Evolutionary conservation across 2,797 vertebrate species (phyloP), one percentile per base, ranked within the genome.

Genomic region (Mallotus villosus): DNA sequence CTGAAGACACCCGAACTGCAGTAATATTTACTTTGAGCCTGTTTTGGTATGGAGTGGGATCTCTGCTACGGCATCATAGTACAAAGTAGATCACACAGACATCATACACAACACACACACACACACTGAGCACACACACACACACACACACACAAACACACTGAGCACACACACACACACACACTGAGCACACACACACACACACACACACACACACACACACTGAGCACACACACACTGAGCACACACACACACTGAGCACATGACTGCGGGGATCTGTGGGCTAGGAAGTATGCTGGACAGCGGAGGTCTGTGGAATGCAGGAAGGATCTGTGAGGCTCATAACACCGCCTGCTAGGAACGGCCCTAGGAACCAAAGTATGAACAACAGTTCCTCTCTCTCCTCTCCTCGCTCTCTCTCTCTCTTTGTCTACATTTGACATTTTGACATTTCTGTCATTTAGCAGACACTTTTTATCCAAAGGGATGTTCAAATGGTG

Each of bases 221-320:
- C 24, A 69, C n/a, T n/a, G n/a, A n/a, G n/a, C n/a, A 34, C 73
- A 61, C 29, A 75, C 66, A 77, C 51, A 69, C 71, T n/a, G n/a
- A 68, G 17, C 59, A 41, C 25, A 70, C 66, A 66, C 51, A 59
- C 63, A 66, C 71, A 65, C 7, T 14, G 46, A 78, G 66, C 87
- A 87, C 82, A 88, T 89, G 85, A 90, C 84, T 74, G 37, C 24
- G 78, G 74, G 29, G 68, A 76, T 81, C 72, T 79, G 90, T 91
- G 82, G 90, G 91, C 75, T 83, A 81, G 73, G 46, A 87, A 84
- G 76, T 85, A 89, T 85, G 81, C 79, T 60, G 74, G n/a, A 79
- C 59, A 73, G 85, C 84, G 86, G 88, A 88, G 88, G 85, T 78
- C 81, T 74, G 76, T 87, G 89, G 91, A 92, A 93, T 92, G 91